Conservation (phyloP, 2,888 invertebrate genomes). For the Oscheius sp. region DNA sequence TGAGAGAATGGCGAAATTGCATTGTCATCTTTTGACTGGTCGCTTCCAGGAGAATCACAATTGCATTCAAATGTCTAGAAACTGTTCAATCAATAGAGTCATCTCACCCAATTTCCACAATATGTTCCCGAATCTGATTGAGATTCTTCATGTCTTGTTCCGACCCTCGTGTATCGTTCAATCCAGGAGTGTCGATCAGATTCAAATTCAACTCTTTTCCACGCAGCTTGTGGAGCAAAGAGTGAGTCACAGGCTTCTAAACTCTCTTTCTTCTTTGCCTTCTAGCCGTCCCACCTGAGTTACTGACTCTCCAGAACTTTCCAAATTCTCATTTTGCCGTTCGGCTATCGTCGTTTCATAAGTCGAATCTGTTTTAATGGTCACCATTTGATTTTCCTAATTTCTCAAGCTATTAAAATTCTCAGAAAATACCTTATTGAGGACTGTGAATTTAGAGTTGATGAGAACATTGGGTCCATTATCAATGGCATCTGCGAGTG, state of each 20-base stretch:
- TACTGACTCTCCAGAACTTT: not conserved
- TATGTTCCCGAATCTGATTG: not conserved
- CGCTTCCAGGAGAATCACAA: slow-evolving; percentile 44
- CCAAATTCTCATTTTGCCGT: not conserved
- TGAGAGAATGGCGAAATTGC: slow-evolving; percentile 49
- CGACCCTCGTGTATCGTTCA: not conserved
- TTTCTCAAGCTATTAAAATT: not conserved
- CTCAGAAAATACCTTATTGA: not conserved
- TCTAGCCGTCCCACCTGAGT: not conserved
- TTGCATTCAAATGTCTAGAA: slow-evolving; percentile 35
- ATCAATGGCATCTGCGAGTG: not conserved
- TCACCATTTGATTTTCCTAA: not conserved
- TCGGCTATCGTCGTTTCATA: not conserved
- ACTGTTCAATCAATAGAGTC: not conserved
- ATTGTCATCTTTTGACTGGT: slow-evolving; percentile 35
- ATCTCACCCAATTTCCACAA: not conserved
- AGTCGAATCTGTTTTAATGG: not conserved
- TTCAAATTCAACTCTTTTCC: not conserved
- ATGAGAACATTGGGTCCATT: not conserved
- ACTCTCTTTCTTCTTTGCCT: not conserved
- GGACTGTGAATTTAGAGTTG: not conserved
- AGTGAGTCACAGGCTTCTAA: slow-evolving; percentile 2
- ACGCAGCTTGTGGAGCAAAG: not conserved
- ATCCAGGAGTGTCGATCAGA: not conserved
- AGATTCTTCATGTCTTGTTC: not conserved